Evolutionary conservation across 2,113 vertebrate species (phyloP).

Genomic region (Protomyctophum bolini): DNA sequence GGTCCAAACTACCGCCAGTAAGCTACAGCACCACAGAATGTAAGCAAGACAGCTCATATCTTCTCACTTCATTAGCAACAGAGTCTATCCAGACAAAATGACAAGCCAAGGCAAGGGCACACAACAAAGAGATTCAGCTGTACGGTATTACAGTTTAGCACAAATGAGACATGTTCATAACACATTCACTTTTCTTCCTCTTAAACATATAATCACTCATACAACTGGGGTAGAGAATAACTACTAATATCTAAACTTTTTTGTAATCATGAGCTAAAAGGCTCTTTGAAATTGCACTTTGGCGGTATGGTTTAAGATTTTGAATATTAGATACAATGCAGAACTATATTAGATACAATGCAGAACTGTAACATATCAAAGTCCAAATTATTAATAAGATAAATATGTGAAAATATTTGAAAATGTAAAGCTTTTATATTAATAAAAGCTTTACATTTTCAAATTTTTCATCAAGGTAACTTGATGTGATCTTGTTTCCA

Average conservation of each 20-base stretch:
- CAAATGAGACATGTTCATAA: conserved; percentile 59
- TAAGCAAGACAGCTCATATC: conserved; percentile 33
- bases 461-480: conserved; percentile 40
- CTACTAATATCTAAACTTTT: conserved; percentile 66
- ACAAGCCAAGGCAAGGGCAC: conserved; percentile 47
- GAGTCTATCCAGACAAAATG: conserved; percentile 36
- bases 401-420: not conserved
- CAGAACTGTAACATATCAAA: conserved; percentile 5
- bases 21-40: conserved; percentile 51
- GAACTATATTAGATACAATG: not conserved
- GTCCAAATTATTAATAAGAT: not conserved
- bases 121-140: conserved; percentile 51
- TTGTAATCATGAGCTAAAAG: conserved; percentile 83
- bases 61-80: conserved; percentile 44
- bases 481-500: conserved; percentile 22
- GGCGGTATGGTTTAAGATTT: conserved; percentile 34
- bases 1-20: conserved; percentile 45
- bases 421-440: not conserved
- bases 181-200: conserved; percentile 64
- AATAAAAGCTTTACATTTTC: conserved; percentile 24
- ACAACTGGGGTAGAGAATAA: conserved; percentile 74
- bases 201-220: conserved; percentile 64
- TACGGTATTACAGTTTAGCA: conserved; percentile 52
- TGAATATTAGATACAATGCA: conserved; percentile 5
- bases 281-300: conserved; percentile 74